Conservation (phyloP, 2,797 vertebrate genomes). For the Lagorchestes hirsutus region DNA sequence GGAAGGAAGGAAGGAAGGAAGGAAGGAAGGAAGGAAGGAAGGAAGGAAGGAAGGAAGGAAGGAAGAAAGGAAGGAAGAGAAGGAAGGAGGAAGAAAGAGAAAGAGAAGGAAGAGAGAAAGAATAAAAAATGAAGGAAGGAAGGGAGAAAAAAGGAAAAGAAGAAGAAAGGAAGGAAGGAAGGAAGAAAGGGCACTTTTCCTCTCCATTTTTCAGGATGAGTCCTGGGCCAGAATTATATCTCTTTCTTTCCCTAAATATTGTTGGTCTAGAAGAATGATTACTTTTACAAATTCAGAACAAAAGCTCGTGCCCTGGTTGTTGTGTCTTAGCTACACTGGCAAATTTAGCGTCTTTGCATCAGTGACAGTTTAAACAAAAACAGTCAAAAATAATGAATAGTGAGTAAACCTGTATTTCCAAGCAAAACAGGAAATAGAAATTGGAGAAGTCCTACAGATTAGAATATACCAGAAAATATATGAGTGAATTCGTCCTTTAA, state of each 20-base stretch:
- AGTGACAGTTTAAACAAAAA: not conserved
- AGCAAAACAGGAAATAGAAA: not conserved
- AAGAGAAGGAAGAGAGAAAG: too few relatives aligned
- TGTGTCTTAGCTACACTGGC: not conserved
- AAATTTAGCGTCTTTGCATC: not conserved
- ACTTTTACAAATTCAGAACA: not conserved
- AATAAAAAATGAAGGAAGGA: too few relatives aligned
- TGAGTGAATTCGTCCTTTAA: not conserved
- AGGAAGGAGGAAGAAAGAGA: accelerated
- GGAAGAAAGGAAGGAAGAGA: too few relatives aligned
- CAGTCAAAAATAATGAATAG: not conserved
- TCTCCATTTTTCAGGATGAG: not conserved
- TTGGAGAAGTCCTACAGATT: not conserved
- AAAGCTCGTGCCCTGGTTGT: not conserved
- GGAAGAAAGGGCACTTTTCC: too few relatives aligned
- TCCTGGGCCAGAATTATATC: not conserved
- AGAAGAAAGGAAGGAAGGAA: too few relatives aligned
- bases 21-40: too few relatives aligned
- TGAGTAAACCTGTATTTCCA: not conserved
- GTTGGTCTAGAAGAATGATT: not conserved
- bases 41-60: too few relatives aligned
- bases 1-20: not conserved
- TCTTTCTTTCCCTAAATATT: not conserved
- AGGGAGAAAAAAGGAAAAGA: too few relatives aligned
- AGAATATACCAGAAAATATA: not conserved